Base-by-base conservation (phyloP, 2,113 vertebrate genomes). In the Myiopsitta monachus region DNA sequence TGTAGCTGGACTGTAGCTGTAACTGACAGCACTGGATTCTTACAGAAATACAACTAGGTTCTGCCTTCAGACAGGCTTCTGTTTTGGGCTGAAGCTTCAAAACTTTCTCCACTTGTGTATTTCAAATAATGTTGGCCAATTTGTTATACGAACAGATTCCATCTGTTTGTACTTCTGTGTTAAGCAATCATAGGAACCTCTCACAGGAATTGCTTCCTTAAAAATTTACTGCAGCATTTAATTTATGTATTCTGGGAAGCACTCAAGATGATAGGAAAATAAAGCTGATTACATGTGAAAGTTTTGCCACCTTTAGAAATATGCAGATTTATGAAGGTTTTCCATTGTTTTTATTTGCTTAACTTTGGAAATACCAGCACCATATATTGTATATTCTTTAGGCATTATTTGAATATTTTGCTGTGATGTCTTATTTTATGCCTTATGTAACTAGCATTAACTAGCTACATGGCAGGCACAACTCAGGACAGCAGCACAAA, bases 141-240 rank as follows among this genome's bases (percentile, higher is more conserved):
- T 90, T 91, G 74, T 93, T 80, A 88, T 4, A 67, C 0, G 62
- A 94, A 85, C 90, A 83, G 81, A 94, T 80, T 94, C 90, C 94
- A 94, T 95, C 89, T 95, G 87, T 87, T 95, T 88, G 91, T 81
- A 94, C 96, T 96, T 93, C 92, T 89, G 89, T 78, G 79, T 91
- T 89, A 87, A 96, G 89, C 84, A 95, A 94, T 88, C 92, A 80
- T 7, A 89, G 81, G 63, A 96, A 59, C 47, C 81, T 90, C 90
- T 94, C 96, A 73, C 41, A 94, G 94, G 94, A 95, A 94, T 79
- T 94, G 67, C 91, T 96, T 94, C 88, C 81, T 88, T 92, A 90
- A 92, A 94, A 96, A 92, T 91, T 96, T 72, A 94, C 64, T 77
- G 93, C 54, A 0, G 83, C 55, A 72, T 79, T 72, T 88, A 62